Base-by-base conservation (phyloP, 2,888 invertebrate species). In the Agonum fuliginosum region DNA sequence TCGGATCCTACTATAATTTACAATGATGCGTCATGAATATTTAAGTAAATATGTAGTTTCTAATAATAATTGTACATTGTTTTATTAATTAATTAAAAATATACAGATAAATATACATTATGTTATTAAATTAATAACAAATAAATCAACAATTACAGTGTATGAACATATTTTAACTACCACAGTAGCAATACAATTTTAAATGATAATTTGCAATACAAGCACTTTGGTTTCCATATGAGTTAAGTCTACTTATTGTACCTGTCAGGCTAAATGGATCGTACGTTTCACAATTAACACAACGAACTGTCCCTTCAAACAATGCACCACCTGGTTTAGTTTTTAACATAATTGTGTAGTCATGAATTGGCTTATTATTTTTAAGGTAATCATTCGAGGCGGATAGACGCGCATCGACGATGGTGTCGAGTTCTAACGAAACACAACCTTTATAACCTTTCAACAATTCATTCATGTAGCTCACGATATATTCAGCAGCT, bases 221-320 rank as follows among this genome's bases (percentile, higher is more conserved):
- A 81, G 88, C 90, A 86, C 94, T 94, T 85, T 95, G 95, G 71
- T 91, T 89, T n/a, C 94, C 94, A 83, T 95, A 95, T 41, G 93
- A 87, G 85, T 95, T 95, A 70, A 95, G 89, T 69, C 95, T 89
- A 84, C 94, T 94, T 58, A 95, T 89, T 27, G 93, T 91, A 17
- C 95, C 96, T 0, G 92, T 88, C 0, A 94, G 85, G 65, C 86
- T 84, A 85, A 89, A 80, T 0, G 78, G 80, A 10, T 76, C 78
- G 6, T 8, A 80, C 14, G 82, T 82, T 19, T 83, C 81, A 67
- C 85, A 86, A 8, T 82, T 83, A 19, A 84, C 85, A 81, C 87
- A 86, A 20, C 91, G 87, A 3, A 96, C 88, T 0, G 96, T 95
- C 0, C 93, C 94, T 85, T 97, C 97, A 84, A 97, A 96, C 58